Conservation (phyloP, 1,140 invertebrate species). For the Eubasilissa regina region DNA sequence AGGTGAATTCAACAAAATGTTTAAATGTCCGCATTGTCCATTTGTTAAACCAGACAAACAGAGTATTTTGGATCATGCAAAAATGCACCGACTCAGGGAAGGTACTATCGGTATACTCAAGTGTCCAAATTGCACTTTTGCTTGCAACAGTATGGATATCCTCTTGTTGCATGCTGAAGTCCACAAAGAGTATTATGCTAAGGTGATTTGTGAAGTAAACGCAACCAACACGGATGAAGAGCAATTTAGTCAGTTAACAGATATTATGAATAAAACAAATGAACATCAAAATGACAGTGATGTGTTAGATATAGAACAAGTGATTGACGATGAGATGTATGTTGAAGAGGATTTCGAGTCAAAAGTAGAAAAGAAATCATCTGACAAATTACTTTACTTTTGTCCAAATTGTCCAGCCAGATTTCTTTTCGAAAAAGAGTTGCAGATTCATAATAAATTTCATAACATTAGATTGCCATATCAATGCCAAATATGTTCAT, state of each 20-base stretch:
- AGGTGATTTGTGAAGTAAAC: constrained; percentile 81
- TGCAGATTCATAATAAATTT: constrained; percentile 79
- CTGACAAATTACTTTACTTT: constrained; percentile 72
- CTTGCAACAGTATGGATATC: constrained; percentile 82
- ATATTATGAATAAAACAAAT: constrained; percentile 50
- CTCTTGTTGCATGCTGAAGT: constrained; percentile 86
- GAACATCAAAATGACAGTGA: constrained; percentile 36
- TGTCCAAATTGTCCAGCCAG: constrained; percentile 83
- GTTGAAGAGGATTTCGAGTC: constrained; percentile 44
- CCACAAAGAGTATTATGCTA: constrained; percentile 80
- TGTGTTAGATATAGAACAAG: constrained; percentile 43
- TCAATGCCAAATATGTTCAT: constrained; percentile 85
- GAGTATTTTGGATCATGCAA: constrained; percentile 89
- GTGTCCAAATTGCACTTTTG: constrained; percentile 87
- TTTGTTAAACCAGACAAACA: constrained; percentile 85
- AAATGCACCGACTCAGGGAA: constrained; percentile 80
- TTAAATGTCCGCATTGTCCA: constrained; percentile 88
- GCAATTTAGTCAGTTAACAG: constrained; percentile 76
- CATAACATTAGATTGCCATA: constrained; percentile 77
- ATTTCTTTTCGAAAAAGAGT: constrained; percentile 77
- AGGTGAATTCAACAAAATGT: constrained; percentile 86
- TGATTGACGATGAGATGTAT: constrained; percentile 42
- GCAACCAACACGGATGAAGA: constrained; percentile 76
- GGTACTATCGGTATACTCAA: constrained; percentile 66
- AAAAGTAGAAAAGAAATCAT: constrained; percentile 53